Base-by-base conservation (phyloP, 2,797 vertebrate species). In the Meriones psammophilus region DNA sequence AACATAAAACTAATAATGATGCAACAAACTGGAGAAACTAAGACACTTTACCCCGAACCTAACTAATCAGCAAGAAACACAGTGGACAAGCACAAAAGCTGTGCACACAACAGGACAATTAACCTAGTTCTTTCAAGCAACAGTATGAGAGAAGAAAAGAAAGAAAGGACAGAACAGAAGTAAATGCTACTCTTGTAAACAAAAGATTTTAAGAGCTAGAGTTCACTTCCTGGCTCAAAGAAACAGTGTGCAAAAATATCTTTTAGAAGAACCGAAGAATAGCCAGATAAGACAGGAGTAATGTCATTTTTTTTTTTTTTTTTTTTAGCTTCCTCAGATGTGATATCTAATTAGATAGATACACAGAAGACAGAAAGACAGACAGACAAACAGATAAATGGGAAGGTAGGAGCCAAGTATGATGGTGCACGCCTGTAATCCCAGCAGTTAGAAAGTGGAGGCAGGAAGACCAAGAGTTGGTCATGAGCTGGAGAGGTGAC, bases 221-320 rank as follows among this genome's bases (percentile, higher is more conserved):
- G 76, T 39, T 26, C 50, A 94, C 50, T 74, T 93, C 56, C 26
- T 62, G 69, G 14, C 46, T 92, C 56, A 94, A 91, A 83, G 18
- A 87, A 87, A 56, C 12, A 28, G 4, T 89, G 6, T 91, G 17
- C 78, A 73, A 94, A 88, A 73, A 77, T 28, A 22, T 77, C 66
- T 62, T 58, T 86, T 30, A 89, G 36, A 88, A 84, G 28, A 62
- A 39, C n/a, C 39, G 24, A n/a, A 84, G 28, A 66, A 46, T 33
- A 66, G 39, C 64, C 36, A 83, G 30, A 36, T n/a, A 80, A 77
- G 26, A 39, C n/a, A 24, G 12, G 24, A 46, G 14, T 76, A 76
- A 46, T 54, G 77, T 78, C 77, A 10, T 58, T 58, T 58, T 17
- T 58, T 58, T 58, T 3, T 15, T 54, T 77, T 39, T 8, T 7